Percentiles rank a stretch among this genome's conserved stretches.
These are phyloP conservation scores for Volucella inflata DNA, from an alignment of 2,888 invertebrate species.

Conservation along the genomic window DNA sequence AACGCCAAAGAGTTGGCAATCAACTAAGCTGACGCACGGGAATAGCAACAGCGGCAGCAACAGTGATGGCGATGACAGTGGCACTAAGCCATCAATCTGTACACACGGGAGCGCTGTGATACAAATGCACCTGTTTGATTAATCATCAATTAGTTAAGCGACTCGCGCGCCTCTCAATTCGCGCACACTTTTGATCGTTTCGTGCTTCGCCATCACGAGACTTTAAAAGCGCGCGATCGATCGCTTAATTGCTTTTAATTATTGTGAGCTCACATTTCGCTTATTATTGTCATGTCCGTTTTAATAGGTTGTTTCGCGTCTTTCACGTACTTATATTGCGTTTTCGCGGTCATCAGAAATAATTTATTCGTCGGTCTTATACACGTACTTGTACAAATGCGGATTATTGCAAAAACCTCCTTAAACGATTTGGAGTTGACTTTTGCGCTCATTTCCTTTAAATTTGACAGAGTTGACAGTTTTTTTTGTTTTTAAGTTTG, in stretches of 20 bases:
- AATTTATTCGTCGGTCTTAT: neutral
- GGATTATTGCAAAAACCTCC: too few relatives aligned
- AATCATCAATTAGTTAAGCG: constrained; percentile 22
- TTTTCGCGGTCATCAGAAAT: neutral
- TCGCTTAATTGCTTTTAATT: constrained; percentile 39
- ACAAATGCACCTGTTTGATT: constrained; percentile 38
- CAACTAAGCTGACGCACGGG: too few relatives aligned
- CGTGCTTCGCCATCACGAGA: constrained; percentile 38
- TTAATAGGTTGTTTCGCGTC: constrained; percentile 20
- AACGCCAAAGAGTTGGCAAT: too few relatives aligned
- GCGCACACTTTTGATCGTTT: neutral
- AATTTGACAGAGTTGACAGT: too few relatives aligned
- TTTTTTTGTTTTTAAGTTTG: too few relatives aligned
- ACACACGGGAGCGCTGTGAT: constrained; percentile 7
- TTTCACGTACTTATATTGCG: neutral
- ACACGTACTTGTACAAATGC: too few relatives aligned
- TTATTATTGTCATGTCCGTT: constrained; percentile 37
- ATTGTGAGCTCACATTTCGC: neutral
- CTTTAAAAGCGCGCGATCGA: constrained; percentile 22
- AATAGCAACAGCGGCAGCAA: too few relatives aligned
- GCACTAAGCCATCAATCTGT: constrained; percentile 25
- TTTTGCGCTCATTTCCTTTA: too few relatives aligned
- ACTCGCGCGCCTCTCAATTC: neutral
- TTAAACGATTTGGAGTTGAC: too few relatives aligned
- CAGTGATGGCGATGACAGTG: neutral